Evolutionary conservation across 2,113 vertebrate species (phyloP).

Genomic region (Saccopteryx bilineata): DNA sequence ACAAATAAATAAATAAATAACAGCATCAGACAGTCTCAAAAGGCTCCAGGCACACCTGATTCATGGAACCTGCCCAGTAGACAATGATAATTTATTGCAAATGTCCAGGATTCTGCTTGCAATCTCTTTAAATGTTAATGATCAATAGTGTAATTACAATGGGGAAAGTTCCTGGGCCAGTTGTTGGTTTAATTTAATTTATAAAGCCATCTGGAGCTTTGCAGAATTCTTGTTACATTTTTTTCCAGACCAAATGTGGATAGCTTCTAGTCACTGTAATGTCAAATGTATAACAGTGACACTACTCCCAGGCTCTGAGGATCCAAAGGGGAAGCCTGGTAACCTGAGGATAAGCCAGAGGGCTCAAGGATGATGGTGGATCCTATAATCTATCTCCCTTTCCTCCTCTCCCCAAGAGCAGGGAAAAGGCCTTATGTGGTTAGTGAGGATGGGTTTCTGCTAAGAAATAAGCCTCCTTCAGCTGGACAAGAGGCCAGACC

Average conservation of each 20-base stretch:
- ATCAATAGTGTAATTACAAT: constrained; percentile 87
- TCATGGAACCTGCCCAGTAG: constrained; percentile 55
- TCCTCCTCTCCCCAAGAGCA: background rate
- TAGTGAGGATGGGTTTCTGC: background rate
- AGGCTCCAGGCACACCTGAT: background rate
- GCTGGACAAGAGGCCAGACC: background rate
- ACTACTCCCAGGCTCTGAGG: background rate
- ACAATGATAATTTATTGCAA: constrained; percentile 84
- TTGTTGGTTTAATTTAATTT: constrained; percentile 88
- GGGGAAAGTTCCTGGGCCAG: constrained; percentile 85
- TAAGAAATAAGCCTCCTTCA: background rate
- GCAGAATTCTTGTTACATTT: constrained; percentile 78
- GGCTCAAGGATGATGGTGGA: background rate
- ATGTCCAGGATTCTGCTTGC: constrained; percentile 78
- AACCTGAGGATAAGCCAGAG: background rate
- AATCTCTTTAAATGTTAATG: constrained; percentile 88
- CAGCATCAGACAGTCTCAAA: constrained; percentile 61
- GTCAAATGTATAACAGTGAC: constrained; percentile 64
- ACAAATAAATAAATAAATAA: background rate
- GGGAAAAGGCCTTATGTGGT: background rate
- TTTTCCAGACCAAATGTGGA: constrained; percentile 71
- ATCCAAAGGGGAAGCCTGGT: background rate
- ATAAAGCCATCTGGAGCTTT: constrained; percentile 87
- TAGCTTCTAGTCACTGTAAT: constrained; percentile 80
- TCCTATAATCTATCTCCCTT: background rate